Percentiles rank a stretch among this genome's conserved stretches.
Evolutionary conservation across 2,113 vertebrate genomes (phyloP).

Genomic region (Oceanodroma tethys): DNA sequence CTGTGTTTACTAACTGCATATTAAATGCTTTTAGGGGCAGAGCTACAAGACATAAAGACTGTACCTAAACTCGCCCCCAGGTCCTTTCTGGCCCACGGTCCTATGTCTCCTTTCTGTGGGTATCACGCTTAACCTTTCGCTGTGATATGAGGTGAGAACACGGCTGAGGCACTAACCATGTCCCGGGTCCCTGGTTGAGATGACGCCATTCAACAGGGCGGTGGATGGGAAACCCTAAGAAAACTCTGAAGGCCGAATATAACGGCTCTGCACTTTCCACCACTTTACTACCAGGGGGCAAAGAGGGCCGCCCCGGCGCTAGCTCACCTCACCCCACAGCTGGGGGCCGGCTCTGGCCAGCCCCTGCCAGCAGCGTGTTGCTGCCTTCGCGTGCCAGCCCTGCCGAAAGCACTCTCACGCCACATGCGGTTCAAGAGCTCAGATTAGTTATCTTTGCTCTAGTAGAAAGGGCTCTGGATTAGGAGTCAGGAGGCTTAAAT

Average conservation of each 20-base stretch:
- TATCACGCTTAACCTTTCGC: accelerated
- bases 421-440: neutral
- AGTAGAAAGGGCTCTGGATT: neutral
- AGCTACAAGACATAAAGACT: neutral
- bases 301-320: accelerated
- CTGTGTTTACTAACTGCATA: neutral
- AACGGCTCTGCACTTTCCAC: neutral
- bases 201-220: neutral
- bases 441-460: neutral
- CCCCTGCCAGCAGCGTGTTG: neutral
- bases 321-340: neutral
- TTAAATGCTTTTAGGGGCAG: neutral
- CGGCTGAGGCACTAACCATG: accelerated
- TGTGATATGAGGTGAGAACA: accelerated
- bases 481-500: neutral
- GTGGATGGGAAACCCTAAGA: neutral
- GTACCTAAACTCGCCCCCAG: neutral
- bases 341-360: neutral
- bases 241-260: neutral
- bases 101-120: neutral
- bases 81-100: neutral
- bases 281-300: neutral
- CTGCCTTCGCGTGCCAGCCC: neutral
- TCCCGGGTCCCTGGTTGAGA: neutral
- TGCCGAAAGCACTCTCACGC: neutral